phyloP scores from a whole-genome alignment of 2,113 vertebrate species.

The Etheostoma spectabile region DNA sequence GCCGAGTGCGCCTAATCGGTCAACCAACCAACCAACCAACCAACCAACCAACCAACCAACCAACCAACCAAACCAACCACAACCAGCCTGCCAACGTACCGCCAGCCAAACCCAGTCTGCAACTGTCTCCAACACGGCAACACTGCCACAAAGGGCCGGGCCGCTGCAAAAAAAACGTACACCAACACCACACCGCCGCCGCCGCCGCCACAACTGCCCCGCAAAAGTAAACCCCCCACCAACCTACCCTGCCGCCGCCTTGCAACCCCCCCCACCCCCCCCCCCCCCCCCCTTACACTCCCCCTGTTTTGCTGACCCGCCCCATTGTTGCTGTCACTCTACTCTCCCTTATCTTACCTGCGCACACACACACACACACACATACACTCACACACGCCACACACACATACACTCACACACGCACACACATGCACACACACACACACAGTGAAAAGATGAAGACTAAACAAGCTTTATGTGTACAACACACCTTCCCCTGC shows the following conservation, averaged over 20 bases:
- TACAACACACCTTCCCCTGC: conserved; percentile 78
- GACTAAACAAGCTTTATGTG: conserved; percentile 58
- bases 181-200: conserved; percentile 24
- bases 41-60: conserved; percentile 63
- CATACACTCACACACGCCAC: conserved; percentile 56
- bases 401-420: conserved; percentile 47
- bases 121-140: conserved; percentile 73
- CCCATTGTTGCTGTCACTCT: conserved; percentile 75
- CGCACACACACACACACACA: conserved; percentile 44
- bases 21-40: conserved; percentile 55
- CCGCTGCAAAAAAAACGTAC: conserved; percentile 54
- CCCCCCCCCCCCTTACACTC: conserved; percentile 19
- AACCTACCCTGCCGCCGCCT: conserved; percentile 48
- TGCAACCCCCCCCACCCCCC: no score
- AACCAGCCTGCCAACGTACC: no score
- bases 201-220: no score
- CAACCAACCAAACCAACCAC: no score
- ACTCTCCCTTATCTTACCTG: conserved; percentile 50
- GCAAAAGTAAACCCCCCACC: no score
- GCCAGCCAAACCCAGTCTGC: conserved; percentile 70
- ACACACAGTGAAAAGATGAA: conserved; percentile 57
- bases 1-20: conserved; percentile 53
- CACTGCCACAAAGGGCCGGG: conserved; percentile 74
- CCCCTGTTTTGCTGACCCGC: conserved; percentile 60
- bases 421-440: conserved; percentile 43